phyloP scores from a whole-genome alignment of 2,888 invertebrate species.

The Idaea straminata region DNA sequence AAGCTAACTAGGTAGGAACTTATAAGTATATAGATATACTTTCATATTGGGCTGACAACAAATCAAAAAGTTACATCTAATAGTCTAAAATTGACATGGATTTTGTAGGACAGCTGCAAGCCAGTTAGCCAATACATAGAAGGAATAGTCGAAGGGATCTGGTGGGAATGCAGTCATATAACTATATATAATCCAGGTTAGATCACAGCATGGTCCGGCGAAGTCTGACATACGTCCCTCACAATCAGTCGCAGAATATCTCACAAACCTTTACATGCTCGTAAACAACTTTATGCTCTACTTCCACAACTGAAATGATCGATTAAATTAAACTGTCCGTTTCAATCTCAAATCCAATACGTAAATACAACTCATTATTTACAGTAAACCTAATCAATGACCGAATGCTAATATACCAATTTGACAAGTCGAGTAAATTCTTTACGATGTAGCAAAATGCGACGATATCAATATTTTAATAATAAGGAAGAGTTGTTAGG shows the following conservation, averaged over 20 bases:
- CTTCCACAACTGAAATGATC: slow-evolving; percentile 66
- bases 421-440: slow-evolving; percentile 41
- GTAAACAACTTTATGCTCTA: slow-evolving; percentile 68
- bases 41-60: neutral
- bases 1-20: neutral
- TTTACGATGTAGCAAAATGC: slow-evolving; percentile 44
- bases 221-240: slow-evolving; percentile 44
- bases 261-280: slow-evolving; percentile 56
- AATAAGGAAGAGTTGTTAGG: slow-evolving; percentile 60
- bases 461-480: slow-evolving; percentile 54
- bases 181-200: slow-evolving; percentile 43
- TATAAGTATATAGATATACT: neutral
- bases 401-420: slow-evolving; percentile 45
- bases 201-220: slow-evolving; percentile 58
- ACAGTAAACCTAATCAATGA: slow-evolving; percentile 41
- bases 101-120: neutral
- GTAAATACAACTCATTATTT: slow-evolving; percentile 32
- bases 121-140: slow-evolving; percentile 13
- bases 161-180: slow-evolving; percentile 49
- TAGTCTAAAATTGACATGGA: no score
- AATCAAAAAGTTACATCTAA: no score
- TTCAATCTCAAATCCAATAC: slow-evolving; percentile 50
- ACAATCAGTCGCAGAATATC: slow-evolving; percentile 67
- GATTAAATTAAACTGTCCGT: slow-evolving; percentile 63
- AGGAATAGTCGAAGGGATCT: slow-evolving; percentile 44